Conservation (phyloP, 2,113 vertebrate species). For the Calyptommatus sinebrachiatus region DNA sequence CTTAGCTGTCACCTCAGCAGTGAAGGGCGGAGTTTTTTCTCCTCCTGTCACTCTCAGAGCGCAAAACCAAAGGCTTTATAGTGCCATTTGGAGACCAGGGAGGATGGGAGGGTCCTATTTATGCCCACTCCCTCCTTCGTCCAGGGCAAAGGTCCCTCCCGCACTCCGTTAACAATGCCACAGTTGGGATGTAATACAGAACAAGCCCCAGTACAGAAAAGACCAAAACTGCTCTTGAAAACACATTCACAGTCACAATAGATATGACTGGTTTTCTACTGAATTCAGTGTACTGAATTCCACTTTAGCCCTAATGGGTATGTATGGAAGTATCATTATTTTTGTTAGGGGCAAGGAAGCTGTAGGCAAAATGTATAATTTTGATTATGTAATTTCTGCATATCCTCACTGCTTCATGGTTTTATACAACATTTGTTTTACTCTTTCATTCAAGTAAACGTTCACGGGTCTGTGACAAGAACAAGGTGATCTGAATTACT, state of each 20-base stretch:
- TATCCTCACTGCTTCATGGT: background rate
- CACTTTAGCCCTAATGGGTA: background rate
- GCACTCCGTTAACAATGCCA: too few relatives aligned
- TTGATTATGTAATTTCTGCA: background rate
- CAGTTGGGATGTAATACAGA: too few relatives aligned
- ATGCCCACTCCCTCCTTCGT: too few relatives aligned
- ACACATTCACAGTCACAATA: background rate
- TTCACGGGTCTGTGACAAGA: background rate
- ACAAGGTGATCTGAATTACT: background rate
- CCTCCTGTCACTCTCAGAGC: too few relatives aligned
- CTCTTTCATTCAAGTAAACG: slow-evolving; percentile 8
- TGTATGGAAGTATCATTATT: background rate
- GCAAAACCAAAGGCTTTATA: too few relatives aligned
- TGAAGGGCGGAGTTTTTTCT: too few relatives aligned
- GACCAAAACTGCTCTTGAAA: background rate
- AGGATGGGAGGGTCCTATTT: too few relatives aligned
- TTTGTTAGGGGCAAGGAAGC: background rate
- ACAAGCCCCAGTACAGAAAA: too few relatives aligned
- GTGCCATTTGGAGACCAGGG: too few relatives aligned
- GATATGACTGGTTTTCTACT: background rate
- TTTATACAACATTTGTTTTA: background rate
- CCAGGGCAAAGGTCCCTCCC: too few relatives aligned
- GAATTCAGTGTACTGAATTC: background rate
- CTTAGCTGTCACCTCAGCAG: too few relatives aligned
- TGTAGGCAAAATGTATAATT: background rate